These are phyloP conservation scores for Gryllus longicercus DNA, from an alignment of 2,888 invertebrate species.

Conservation along the genomic window DNA sequence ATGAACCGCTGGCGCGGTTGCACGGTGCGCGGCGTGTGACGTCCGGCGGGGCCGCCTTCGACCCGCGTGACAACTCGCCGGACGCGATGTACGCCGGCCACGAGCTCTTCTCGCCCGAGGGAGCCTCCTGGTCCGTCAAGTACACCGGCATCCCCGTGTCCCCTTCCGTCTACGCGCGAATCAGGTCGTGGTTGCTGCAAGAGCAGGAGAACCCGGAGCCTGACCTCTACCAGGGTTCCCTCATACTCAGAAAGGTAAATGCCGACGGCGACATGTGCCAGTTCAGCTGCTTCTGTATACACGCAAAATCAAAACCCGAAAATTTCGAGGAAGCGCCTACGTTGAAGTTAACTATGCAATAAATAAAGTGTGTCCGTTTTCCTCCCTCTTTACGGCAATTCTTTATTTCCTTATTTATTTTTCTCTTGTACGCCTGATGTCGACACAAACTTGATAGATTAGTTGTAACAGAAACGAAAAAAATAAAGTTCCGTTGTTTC, in stretches of 20 bases:
- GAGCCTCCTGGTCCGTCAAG: conserved; percentile 21
- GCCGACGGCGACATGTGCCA: too few species aligned
- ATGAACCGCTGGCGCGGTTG: not conserved
- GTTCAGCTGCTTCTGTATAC: too few species aligned
- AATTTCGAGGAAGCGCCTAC: too few species aligned
- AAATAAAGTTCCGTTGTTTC: too few species aligned
- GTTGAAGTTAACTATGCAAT: too few species aligned
- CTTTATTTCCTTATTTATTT: too few species aligned
- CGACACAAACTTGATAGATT: too few species aligned
- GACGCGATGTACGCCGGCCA: not conserved
- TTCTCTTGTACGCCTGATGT: too few species aligned
- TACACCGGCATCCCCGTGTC: conserved; percentile 27
- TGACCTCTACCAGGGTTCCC: conserved; percentile 32
- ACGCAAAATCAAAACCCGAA: too few species aligned
- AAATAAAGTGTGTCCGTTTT: too few species aligned
- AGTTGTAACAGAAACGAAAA: too few species aligned
- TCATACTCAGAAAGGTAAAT: conserved; percentile 33
- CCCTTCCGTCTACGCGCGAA: conserved; percentile 34
- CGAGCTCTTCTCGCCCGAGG: conserved; percentile 28
- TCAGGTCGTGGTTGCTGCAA: conserved; percentile 36
- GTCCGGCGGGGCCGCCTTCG: not conserved
- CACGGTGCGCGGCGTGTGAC: not conserved
- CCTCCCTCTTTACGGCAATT: too few species aligned
- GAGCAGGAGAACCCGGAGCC: conserved; percentile 28
- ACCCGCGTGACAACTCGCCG: not conserved